phyloP scores from a whole-genome alignment of 2,888 invertebrate species.

The Allolobophora icterica region DNA sequence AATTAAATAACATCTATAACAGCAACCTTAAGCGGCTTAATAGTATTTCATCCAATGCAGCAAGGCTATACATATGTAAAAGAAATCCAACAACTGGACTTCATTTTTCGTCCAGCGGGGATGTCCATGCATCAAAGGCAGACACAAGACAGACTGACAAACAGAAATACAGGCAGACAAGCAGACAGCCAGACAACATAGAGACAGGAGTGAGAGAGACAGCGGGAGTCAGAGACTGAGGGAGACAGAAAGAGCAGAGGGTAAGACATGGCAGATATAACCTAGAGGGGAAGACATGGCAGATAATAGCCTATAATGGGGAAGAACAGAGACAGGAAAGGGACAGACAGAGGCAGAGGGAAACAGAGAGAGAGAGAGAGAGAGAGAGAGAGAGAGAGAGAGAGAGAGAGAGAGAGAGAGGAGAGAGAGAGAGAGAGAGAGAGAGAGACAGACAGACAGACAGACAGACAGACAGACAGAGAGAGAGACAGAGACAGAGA shows the following conservation, averaged over 20 bases:
- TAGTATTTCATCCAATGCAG: no score
- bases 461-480: not conserved
- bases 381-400: not conserved
- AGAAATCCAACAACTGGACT: no score
- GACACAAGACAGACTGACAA: no score
- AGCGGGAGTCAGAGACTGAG: not conserved
- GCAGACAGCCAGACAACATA: not conserved
- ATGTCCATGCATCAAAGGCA: no score
- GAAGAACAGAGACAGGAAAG: not conserved
- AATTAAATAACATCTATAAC: no score
- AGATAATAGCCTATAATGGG: not conserved
- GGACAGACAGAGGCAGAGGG: not conserved
- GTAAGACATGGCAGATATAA: not conserved
- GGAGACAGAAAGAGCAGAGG: not conserved
- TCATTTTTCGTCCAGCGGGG: no score
- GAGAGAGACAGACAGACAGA: conserved; percentile 12
- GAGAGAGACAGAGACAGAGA: not conserved
- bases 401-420: not conserved
- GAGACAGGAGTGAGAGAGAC: not conserved
- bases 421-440: not conserved
- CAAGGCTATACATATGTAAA: no score
- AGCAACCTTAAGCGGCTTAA: no score
- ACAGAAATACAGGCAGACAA: no score
- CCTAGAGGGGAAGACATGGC: not conserved
- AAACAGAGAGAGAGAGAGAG: not conserved